Percentiles rank a stretch among this genome's conserved stretches.
These are phyloP conservation scores for Ormyrus pomaceus DNA, from an alignment of 2,888 invertebrate genomes.

Conservation along the genomic window DNA sequence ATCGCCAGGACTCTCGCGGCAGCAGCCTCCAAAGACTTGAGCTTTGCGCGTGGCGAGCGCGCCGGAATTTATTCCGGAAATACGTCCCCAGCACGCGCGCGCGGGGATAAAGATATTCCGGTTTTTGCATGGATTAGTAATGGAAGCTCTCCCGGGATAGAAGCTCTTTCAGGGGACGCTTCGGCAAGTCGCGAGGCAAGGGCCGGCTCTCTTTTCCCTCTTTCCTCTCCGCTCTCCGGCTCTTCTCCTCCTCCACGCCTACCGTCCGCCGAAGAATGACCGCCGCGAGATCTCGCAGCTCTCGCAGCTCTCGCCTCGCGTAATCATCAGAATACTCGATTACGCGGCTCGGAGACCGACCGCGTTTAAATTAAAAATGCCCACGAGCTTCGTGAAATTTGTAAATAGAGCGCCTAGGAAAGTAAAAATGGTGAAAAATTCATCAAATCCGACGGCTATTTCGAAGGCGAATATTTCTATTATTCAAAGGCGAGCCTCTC, in stretches of 20 bases:
- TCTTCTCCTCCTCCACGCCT: background rate
- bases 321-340: conserved; percentile 26
- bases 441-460: conserved; percentile 42
- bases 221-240: conserved; percentile 45
- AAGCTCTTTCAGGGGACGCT: conserved; percentile 70
- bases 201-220: conserved; percentile 63
- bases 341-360: background rate
- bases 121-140: conserved; percentile 76
- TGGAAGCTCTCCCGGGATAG: conserved; percentile 74
- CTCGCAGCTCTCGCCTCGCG: background rate
- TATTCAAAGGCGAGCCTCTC: conserved; percentile 46
- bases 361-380: conserved; percentile 28
- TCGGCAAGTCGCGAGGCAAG: conserved; percentile 65
- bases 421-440: conserved; percentile 40
- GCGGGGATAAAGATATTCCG: conserved; percentile 73
- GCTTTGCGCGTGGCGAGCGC: conserved; percentile 61
- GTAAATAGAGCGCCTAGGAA: background rate
- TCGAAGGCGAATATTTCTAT: conserved; percentile 50
- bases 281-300: conserved; percentile 17
- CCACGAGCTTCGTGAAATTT: background rate
- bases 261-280: background rate
- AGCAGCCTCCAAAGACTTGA: conserved; percentile 52
- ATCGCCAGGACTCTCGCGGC: conserved; percentile 10
- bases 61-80: conserved; percentile 74
- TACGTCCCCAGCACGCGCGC: conserved; percentile 68